Evolutionary conservation across 2,888 invertebrate species (phyloP), one percentile per base, ranked within the genome.

Genomic region (Hoplodrina blanda): DNA sequence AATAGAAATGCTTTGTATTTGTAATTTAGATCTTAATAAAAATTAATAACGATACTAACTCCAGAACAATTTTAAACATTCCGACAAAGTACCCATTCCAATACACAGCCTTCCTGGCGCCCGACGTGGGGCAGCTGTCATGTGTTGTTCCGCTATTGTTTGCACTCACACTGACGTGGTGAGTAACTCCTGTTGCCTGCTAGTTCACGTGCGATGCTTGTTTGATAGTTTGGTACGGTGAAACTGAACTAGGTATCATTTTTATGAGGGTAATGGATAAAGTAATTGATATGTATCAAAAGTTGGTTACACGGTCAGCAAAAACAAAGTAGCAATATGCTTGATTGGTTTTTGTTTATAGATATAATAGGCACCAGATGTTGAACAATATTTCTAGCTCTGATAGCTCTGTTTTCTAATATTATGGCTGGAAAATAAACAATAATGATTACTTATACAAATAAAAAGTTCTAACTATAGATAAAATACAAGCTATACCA

Each of bases 111-210:
- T 63, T 69, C 55, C 44, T 80, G 78, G 82, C 81, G 78, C 81
- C 80, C 75, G 72, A 46, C 67, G 57, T 66, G 78, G 76, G 66
- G 52, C 76, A 66, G 69, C 60, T 63, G 75, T 66, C 74, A 57
- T 59, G 30, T 62, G 30, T 41, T 61, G 49, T 68, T 52, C 41
- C 20, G 30, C 63, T 59, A 59, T 69, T 73, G 69, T 69, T 69
- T 50, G 54, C 13, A 41, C 52, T 53, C 30, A 11, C n/a, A 57
- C 37, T 54, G 20, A 61, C 67, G 63, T 64, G 19, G 30, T 62
- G 44, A 19, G 46, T 53, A 56, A 60, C 60, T 74, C 49, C n/a
- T 53, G 49, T 20, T 25, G 33, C n/a, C 37, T 19, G n/a, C 15
- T 54, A 37, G 55, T 30, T 67, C 19, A 62, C 11, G 57, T 59